phyloP scores from a whole-genome alignment of 2,113 vertebrate species.

The Trematomus loennbergii region DNA sequence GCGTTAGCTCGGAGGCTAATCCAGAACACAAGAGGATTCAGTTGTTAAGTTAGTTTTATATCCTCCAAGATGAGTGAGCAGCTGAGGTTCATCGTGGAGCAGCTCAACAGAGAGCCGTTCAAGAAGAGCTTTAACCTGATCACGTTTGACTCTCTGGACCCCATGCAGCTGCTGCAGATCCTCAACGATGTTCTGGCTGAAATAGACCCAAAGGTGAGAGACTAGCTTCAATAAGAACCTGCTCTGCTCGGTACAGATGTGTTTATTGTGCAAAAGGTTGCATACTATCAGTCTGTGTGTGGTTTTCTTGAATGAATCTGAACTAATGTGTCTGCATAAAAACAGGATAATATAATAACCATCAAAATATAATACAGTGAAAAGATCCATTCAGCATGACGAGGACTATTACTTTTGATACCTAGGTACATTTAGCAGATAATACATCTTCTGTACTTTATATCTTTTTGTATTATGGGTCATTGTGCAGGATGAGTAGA shows the following conservation, averaged over 20 bases:
- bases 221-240: background rate
- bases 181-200: slow-evolving; percentile 95
- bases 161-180: slow-evolving; percentile 93
- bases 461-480: too few species aligned
- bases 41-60: too few species aligned
- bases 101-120: slow-evolving; percentile 95
- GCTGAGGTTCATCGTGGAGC: slow-evolving; percentile 95
- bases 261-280: background rate
- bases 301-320: background rate
- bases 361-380: too few species aligned
- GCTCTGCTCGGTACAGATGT: background rate
- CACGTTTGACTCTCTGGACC: slow-evolving; percentile 95
- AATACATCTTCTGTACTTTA: too few species aligned
- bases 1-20: slow-evolving; percentile 33
- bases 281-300: background rate
- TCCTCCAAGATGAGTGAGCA: slow-evolving; percentile 91
- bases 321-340: background rate
- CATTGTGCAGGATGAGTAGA: too few species aligned
- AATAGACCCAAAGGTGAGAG: slow-evolving; percentile 94
- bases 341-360: too few species aligned
- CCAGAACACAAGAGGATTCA: background rate
- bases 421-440: too few species aligned
- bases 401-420: too few species aligned
- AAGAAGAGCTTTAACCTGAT: slow-evolving; percentile 96
- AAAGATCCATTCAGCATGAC: too few species aligned